phyloP scores from a whole-genome alignment of 2,888 invertebrate genomes.

The Dolomedes plantarius region DNA sequence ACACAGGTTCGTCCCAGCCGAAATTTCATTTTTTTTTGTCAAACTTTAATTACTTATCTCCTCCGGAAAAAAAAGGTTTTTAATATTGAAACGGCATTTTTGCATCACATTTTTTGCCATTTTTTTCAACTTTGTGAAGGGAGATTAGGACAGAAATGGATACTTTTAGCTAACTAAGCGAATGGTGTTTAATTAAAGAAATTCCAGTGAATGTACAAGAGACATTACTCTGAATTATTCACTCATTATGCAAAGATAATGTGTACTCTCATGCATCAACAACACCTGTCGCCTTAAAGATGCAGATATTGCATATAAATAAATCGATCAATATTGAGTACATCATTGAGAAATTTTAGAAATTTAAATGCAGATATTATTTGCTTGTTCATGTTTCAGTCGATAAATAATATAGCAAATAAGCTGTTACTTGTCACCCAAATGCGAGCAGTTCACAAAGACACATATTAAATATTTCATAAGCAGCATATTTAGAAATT shows the following conservation, averaged over 20 bases:
- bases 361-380: too few species aligned
- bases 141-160: constrained; percentile 47
- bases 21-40: constrained; percentile 45
- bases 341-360: too few species aligned
- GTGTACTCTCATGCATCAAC: constrained; percentile 32
- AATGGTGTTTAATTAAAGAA: constrained; percentile 64
- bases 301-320: constrained; percentile 26
- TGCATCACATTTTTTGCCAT: constrained; percentile 17
- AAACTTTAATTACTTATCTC: constrained; percentile 55
- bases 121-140: constrained; percentile 31
- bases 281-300: constrained; percentile 27
- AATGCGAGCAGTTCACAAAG: too few species aligned
- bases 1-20: constrained; percentile 20
- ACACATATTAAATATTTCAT: too few species aligned
- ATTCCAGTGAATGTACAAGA: constrained; percentile 42
- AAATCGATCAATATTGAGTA: constrained; percentile 14
- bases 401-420: too few species aligned
- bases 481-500: too few species aligned
- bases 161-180: constrained; percentile 58
- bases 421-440: too few species aligned
- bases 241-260: constrained; percentile 30
- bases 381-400: too few species aligned
- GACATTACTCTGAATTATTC: constrained; percentile 52
- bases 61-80: constrained; percentile 25
- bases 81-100: constrained; percentile 30